phyloP scores from a whole-genome alignment of 2,113 vertebrate species.

The Rhabdomys dilectus region DNA sequence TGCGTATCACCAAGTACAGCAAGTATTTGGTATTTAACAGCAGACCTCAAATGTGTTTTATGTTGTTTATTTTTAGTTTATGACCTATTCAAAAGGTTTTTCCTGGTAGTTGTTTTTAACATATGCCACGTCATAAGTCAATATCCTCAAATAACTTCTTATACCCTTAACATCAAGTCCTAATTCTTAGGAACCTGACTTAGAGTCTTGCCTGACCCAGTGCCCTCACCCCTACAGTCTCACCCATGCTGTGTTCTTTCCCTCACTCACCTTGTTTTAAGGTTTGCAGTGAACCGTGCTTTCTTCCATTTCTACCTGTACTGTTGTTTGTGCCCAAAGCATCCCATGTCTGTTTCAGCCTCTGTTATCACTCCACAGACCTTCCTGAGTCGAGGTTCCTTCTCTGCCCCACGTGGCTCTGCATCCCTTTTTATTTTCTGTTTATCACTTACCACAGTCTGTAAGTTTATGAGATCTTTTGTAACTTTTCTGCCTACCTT shows the following conservation, averaged over 20 bases:
- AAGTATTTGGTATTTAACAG: neutral
- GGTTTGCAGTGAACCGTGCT: neutral
- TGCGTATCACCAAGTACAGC: too few species aligned
- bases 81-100: neutral
- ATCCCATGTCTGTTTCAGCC: neutral
- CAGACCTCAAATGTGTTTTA: neutral
- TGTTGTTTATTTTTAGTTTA: slow-evolving; percentile 44
- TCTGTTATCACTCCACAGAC: neutral
- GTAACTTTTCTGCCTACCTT: slow-evolving; percentile 6
- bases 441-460: neutral
- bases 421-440: neutral
- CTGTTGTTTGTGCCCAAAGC: neutral
- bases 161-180: slow-evolving; percentile 4
- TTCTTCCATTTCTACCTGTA: neutral
- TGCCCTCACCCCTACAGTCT: neutral
- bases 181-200: neutral
- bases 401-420: neutral
- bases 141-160: neutral
- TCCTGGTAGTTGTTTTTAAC: neutral
- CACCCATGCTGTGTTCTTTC: neutral
- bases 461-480: neutral
- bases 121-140: neutral
- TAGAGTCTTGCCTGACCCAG: neutral
- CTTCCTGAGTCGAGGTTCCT: neutral
- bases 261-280: neutral